phyloP scores from a whole-genome alignment of 2,888 invertebrate genomes.

The Linhomoeus sp. region DNA sequence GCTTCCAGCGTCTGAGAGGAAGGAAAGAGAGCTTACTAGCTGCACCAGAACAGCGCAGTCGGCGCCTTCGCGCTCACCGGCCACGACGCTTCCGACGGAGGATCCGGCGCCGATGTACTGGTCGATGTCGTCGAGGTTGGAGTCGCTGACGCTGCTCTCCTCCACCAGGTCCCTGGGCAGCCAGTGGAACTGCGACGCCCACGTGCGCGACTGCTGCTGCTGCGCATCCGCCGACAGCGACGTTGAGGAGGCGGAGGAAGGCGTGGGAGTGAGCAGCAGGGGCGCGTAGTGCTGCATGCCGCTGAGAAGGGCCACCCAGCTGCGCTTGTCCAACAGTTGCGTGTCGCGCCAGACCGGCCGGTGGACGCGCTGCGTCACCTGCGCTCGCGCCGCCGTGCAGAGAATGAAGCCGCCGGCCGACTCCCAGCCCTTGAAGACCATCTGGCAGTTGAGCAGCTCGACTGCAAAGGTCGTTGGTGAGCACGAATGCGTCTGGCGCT shows the following conservation, averaged over 20 bases:
- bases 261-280: conserved; percentile 38
- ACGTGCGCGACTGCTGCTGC: conserved; percentile 47
- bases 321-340: conserved; percentile 70
- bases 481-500: too few species aligned
- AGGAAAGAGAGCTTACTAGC: too few species aligned
- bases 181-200: conserved; percentile 50
- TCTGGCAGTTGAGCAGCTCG: conserved; percentile 71
- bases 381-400: conserved; percentile 82
- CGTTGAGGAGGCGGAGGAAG: too few species aligned
- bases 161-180: conserved; percentile 79
- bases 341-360: conserved; percentile 69
- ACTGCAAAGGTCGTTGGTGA: conserved; percentile 38
- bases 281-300: conserved; percentile 74
- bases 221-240: too few species aligned
- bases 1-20: conserved; percentile 12
- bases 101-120: conserved; percentile 56
- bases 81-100: conserved; percentile 88
- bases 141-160: conserved; percentile 27
- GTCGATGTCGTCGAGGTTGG: conserved; percentile 34
- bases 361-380: conserved; percentile 69
- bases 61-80: conserved; percentile 46
- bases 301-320: conserved; percentile 80
- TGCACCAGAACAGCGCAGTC: too few species aligned
- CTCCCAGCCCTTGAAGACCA: conserved; percentile 60
- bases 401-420: conserved; percentile 80